A percentile compares a stretch with the other conserved stretches of the same genome.
Conservation (phyloP, 1,140 invertebrate genomes). For the Aphaenogaster ashmeadi region DNA sequence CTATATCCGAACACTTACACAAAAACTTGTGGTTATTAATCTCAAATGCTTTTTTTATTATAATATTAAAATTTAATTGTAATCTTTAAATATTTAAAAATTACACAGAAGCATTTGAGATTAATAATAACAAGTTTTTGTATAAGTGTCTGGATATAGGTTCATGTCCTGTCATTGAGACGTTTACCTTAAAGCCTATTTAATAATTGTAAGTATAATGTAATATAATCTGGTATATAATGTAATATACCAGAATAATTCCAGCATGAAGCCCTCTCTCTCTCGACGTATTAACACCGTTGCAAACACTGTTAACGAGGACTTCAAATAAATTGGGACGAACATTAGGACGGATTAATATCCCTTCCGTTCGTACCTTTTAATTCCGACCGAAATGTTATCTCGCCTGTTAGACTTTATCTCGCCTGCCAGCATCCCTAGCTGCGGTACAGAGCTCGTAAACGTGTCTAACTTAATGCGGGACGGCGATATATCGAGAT, state of each 20-base stretch:
- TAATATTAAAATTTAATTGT: no score
- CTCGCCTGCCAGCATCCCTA: constrained; percentile 18
- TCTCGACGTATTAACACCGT: not conserved
- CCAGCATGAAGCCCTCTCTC: not conserved
- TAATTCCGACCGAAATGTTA: constrained; percentile 12
- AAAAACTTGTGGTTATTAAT: no score
- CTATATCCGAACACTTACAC: no score
- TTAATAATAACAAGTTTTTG: no score
- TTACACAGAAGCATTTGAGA: no score
- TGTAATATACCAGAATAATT: no score
- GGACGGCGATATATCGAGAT: constrained; percentile 38
- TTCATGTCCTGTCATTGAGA: no score
- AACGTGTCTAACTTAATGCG: constrained; percentile 59
- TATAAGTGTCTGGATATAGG: no score
- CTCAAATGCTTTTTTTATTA: no score
- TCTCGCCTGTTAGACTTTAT: constrained; percentile 21
- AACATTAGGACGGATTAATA: constrained; percentile 30
- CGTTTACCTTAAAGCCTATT: no score
- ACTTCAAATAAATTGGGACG: not conserved
- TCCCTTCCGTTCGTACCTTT: constrained; percentile 21
- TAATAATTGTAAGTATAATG: not conserved
- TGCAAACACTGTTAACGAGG: constrained; percentile 3
- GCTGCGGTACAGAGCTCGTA: constrained; percentile 34
- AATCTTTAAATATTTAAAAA: no score
- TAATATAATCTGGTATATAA: no score